Percentiles rank a stretch among this genome's conserved stretches.
phyloP scores from a whole-genome alignment of 2,113 vertebrate genomes.

The Ginglymostoma cirratum region DNA sequence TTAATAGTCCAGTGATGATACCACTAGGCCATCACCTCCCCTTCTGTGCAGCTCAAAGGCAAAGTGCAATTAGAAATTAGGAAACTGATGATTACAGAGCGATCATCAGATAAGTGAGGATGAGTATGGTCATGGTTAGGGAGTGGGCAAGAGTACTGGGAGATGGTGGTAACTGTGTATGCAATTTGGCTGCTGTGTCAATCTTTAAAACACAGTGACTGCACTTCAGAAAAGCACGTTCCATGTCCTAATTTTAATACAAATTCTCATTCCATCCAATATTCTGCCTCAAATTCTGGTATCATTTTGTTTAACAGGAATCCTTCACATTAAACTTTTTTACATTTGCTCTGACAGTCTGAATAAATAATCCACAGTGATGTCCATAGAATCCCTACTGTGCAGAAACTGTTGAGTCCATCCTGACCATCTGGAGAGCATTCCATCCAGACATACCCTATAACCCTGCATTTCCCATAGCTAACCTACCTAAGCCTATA shows the following conservation, averaged over 20 bases:
- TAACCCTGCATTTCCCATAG: too few relatives aligned
- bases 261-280: not conserved
- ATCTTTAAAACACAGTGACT: not conserved
- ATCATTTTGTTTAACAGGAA: not conserved
- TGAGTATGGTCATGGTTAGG: not conserved
- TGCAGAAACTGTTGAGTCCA: too few relatives aligned
- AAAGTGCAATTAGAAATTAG: not conserved
- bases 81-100: not conserved
- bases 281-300: not conserved
- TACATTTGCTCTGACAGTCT: not conserved
- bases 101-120: not conserved
- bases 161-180: not conserved
- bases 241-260: not conserved
- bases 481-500: too few relatives aligned
- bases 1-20: too few relatives aligned
- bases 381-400: too few relatives aligned
- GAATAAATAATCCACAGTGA: not conserved
- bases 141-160: not conserved
- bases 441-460: too few relatives aligned
- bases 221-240: not conserved
- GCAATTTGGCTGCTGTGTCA: not conserved
- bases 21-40: too few relatives aligned
- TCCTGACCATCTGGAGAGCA: too few relatives aligned
- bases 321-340: not conserved
- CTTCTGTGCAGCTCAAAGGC: not conserved